A percentile compares a stretch with the other conserved stretches of the same genome.
Evolutionary conservation across 2,797 vertebrate species (phyloP).

Genomic region (Pempheris klunzingeri): DNA sequence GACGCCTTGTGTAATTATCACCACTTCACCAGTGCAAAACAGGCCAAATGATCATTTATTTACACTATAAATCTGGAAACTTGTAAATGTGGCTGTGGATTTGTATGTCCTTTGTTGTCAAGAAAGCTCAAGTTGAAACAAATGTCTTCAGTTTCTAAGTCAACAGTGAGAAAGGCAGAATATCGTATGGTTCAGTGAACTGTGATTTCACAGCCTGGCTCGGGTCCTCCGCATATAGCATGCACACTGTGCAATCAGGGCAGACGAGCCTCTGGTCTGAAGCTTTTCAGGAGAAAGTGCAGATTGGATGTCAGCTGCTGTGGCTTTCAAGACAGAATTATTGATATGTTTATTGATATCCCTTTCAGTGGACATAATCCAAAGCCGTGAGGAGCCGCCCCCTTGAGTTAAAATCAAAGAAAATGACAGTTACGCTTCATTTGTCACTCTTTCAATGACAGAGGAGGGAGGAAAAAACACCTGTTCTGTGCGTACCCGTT

Average conservation of each 20-base stretch:
- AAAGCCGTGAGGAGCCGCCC: neutral
- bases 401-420: neutral
- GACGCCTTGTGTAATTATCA: conserved; percentile 53
- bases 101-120: conserved; percentile 71
- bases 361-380: conserved; percentile 22
- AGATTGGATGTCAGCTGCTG: conserved; percentile 46
- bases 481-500: no score
- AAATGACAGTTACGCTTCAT: neutral
- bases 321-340: conserved; percentile 36
- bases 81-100: conserved; percentile 59
- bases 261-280: conserved; percentile 15
- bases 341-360: conserved; percentile 58
- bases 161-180: conserved; percentile 50
- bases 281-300: conserved; percentile 34
- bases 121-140: conserved; percentile 47
- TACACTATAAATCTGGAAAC: conserved; percentile 67
- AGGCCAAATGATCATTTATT: conserved; percentile 56
- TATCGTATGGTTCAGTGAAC: conserved; percentile 35
- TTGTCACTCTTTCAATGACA: conserved; percentile 19
- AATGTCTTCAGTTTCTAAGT: conserved; percentile 68
- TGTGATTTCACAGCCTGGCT: conserved; percentile 53
- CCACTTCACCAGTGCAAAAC: conserved; percentile 44
- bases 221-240: conserved; percentile 26
- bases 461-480: no score
- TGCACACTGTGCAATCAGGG: conserved; percentile 38